These are phyloP conservation scores for Odontomyia ornata DNA, from an alignment of 2,888 invertebrate species.

Conservation along the genomic window DNA sequence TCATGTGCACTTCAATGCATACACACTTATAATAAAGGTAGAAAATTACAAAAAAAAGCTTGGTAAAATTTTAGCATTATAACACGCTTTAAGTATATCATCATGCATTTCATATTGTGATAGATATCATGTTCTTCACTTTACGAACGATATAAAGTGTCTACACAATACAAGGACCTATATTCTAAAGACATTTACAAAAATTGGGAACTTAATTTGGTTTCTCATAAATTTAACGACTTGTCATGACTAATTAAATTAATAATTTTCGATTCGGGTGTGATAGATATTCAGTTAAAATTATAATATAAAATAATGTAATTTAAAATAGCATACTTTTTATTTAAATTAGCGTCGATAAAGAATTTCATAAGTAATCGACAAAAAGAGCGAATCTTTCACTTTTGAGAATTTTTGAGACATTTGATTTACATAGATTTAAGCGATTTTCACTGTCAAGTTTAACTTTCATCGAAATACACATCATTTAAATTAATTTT, in stretches of 20 bases:
- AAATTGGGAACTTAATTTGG: not conserved
- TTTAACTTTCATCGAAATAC: too few species aligned
- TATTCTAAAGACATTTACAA: not conserved
- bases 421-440: too few species aligned
- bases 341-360: too few species aligned
- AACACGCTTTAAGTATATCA: conserved; percentile 16
- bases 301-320: too few species aligned
- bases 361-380: too few species aligned
- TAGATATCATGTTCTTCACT: conserved; percentile 20
- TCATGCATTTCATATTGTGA: conserved; percentile 13
- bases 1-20: not conserved
- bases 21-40: not conserved
- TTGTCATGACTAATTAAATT: conserved; percentile 24
- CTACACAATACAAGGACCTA: conserved; percentile 25
- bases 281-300: too few species aligned
- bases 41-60: not conserved
- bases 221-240: not conserved
- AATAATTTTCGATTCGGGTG: not conserved
- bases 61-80: not conserved
- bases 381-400: too few species aligned
- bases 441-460: too few species aligned
- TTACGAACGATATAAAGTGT: conserved; percentile 29
- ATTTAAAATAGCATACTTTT: too few species aligned
- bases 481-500: too few species aligned
- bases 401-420: too few species aligned